Percentiles rank a stretch among this genome's conserved stretches.
These are phyloP conservation scores for Phoenoteleia sp. DNA, from an alignment of 2,888 invertebrate species.

Conservation along the genomic window DNA sequence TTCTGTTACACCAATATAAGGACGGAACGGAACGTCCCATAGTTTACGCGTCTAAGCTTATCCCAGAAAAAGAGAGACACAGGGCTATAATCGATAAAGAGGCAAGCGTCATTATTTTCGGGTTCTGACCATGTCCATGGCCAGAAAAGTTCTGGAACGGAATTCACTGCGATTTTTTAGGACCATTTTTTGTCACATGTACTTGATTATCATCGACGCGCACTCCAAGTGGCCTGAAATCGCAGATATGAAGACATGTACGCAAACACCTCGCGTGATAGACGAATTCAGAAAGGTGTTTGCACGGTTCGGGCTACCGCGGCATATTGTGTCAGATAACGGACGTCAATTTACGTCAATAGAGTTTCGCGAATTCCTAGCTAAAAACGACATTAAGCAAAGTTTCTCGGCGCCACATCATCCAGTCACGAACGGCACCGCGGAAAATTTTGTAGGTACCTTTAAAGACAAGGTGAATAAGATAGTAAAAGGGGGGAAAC, in stretches of 20 bases:
- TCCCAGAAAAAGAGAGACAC: too few relatives aligned
- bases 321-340: slow-evolving; percentile 24
- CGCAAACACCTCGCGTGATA: background rate
- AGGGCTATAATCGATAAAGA: too few relatives aligned
- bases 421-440: background rate
- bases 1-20: slow-evolving; percentile 7
- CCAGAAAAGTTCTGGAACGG: slow-evolving; percentile 56
- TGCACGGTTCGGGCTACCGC: slow-evolving; percentile 21
- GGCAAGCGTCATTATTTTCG: too few relatives aligned
- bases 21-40: background rate
- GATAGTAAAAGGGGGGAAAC: background rate
- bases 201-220: slow-evolving; percentile 71
- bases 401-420: background rate
- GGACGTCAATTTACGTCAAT: slow-evolving; percentile 10
- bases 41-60: slow-evolving; percentile 21
- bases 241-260: slow-evolving; percentile 56
- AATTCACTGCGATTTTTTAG: slow-evolving; percentile 66
- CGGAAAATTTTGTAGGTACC: background rate
- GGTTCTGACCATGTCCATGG: slow-evolving; percentile 72
- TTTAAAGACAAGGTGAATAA: background rate
- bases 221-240: slow-evolving; percentile 73
- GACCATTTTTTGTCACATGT: slow-evolving; percentile 68
- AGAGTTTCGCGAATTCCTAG: slow-evolving; percentile 15
- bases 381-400: too few relatives aligned
- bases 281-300: background rate